Evolutionary conservation across 2,797 vertebrate genomes (phyloP).

Genomic region (Centroberyx gerrardi): DNA sequence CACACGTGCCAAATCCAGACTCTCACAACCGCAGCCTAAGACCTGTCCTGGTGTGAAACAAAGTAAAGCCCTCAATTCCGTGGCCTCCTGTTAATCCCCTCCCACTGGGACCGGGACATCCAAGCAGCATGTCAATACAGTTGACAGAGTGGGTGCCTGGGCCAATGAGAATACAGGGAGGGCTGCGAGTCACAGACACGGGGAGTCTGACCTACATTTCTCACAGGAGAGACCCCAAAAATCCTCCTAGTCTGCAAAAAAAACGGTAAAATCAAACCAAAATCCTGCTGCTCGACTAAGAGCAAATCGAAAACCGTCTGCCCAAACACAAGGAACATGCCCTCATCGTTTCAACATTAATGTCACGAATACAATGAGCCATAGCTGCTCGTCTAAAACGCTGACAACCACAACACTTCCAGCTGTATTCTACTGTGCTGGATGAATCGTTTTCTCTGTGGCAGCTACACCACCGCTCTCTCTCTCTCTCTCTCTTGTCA

Average conservation of each 20-base stretch:
- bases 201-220: conserved; percentile 74
- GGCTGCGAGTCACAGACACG: conserved; percentile 45
- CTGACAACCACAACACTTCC: conserved; percentile 16
- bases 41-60: conserved; percentile 45
- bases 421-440: neutral
- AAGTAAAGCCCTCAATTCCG: conserved; percentile 50
- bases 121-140: conserved; percentile 15
- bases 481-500: conserved; percentile 52
- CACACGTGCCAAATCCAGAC: conserved; percentile 51
- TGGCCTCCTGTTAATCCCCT: conserved; percentile 34
- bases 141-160: conserved; percentile 28
- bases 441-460: neutral
- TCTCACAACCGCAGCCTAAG: conserved; percentile 16
- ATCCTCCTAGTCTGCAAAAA: neutral
- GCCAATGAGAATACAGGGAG: conserved; percentile 35
- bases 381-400: neutral
- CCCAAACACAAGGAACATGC: neutral
- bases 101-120: conserved; percentile 20
- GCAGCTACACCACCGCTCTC: conserved; percentile 22
- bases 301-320: neutral
- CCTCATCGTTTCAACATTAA: too few relatives aligned
- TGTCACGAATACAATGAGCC: conserved; percentile 9
- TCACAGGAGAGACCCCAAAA: conserved; percentile 44
- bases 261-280: neutral
- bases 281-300: neutral